These are phyloP conservation scores for Diadophis punctatus DNA, from an alignment of 2,113 vertebrate species.

Conservation along the genomic window DNA sequence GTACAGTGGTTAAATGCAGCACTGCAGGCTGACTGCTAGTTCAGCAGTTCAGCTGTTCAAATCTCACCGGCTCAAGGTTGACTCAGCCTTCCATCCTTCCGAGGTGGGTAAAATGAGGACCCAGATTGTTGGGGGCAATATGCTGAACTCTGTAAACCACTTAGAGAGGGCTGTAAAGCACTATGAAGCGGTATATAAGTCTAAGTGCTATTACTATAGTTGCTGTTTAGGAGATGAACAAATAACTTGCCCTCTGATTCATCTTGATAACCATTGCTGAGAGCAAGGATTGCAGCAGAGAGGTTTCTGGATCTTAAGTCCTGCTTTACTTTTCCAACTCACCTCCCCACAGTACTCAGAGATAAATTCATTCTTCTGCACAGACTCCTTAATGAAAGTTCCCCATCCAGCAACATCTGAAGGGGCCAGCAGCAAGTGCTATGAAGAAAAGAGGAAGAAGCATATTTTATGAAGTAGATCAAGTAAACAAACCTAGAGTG, in stretches of 20 bases:
- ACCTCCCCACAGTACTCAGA: constrained; percentile 98
- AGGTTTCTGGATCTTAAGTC: too few species aligned
- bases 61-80: too few species aligned
- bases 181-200: too few species aligned
- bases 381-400: constrained; percentile 96
- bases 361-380: constrained; percentile 99
- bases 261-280: fast-evolving
- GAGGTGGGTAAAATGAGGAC: too few species aligned
- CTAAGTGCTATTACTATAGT: too few species aligned
- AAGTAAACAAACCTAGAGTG: neutral
- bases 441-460: constrained; percentile 21
- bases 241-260: neutral
- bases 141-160: too few species aligned
- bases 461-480: neutral
- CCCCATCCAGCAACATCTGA: constrained; percentile 98
- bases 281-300: neutral
- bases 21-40: too few species aligned
- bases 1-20: too few species aligned
- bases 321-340: constrained; percentile 43
- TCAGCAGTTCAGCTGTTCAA: too few species aligned
- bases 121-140: too few species aligned
- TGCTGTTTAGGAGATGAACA: neutral
- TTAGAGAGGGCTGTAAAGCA: too few species aligned
- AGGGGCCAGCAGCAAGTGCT: constrained; percentile 93
- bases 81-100: too few species aligned